Evolutionary conservation across 2,797 vertebrate genomes (phyloP).

Genomic region (Loris lydekkerianus): DNA sequence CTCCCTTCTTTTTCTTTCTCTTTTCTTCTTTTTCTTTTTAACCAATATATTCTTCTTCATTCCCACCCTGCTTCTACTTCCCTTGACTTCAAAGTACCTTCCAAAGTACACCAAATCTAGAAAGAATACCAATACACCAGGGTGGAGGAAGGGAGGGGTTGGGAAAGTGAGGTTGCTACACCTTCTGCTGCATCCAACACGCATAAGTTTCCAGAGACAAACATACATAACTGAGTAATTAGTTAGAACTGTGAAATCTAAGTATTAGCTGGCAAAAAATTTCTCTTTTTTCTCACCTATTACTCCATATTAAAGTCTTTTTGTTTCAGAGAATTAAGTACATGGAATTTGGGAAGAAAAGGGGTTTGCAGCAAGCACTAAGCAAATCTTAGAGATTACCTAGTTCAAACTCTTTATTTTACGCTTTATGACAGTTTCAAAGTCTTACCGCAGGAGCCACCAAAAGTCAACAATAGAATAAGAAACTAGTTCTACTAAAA

Average conservation of each 20-base stretch:
- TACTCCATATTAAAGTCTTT: constrained; percentile 20
- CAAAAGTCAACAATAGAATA: background rate
- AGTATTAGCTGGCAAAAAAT: constrained; percentile 11
- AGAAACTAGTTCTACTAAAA: constrained; percentile 1
- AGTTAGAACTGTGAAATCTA: background rate
- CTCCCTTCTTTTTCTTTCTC: background rate
- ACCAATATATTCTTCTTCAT: background rate
- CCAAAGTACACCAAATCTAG: background rate
- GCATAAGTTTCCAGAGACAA: background rate
- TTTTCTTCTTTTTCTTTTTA: background rate
- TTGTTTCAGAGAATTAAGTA: constrained; percentile 15
- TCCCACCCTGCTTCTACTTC: background rate
- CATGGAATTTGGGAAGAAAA: background rate
- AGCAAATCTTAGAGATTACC: background rate
- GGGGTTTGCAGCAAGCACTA: background rate
- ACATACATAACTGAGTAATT: constrained; percentile 14
- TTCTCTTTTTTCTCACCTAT: background rate
- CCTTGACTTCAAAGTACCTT: constrained; percentile 1
- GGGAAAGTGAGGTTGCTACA: background rate
- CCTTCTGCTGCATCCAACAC: background rate
- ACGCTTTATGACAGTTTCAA: background rate
- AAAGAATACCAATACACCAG: background rate
- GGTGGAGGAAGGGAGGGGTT: no score
- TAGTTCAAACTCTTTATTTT: background rate
- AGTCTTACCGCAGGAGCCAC: background rate